Evolutionary conservation across 2,113 vertebrate species (phyloP), one percentile per base, ranked within the genome.

Genomic region (Laterallus jamaicensis): DNA sequence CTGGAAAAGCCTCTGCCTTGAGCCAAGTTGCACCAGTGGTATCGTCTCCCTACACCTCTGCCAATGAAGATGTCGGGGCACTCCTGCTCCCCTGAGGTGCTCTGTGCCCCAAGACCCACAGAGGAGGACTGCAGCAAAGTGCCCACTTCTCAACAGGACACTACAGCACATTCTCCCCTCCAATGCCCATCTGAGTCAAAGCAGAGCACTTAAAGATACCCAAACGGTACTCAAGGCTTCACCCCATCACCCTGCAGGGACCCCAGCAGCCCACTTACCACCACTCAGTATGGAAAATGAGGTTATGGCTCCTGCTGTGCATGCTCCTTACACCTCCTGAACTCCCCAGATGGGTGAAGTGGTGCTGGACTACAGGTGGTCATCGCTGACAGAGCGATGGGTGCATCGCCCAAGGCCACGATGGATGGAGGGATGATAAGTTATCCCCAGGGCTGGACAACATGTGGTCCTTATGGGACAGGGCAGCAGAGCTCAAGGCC

Each of bases 401-500:
- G 67, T 17, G 13, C 8, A 5, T 14, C 9, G 50, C 11, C 67
- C 3, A 2, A 18, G 31, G 52, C 39, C 63, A 17, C 0, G 11
- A 49, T 0, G 9, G 37, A n/a, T 17, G 49, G 40, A 42, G 40
- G 40, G 40, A 42, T 42, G 14, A 20, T 2, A 20, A 5, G 26
- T 17, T 22, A 50, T 21, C 56, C 44, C 79, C 75, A 73, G 35
- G 42, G 62, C 18, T 31, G 22, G 31, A 62, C 58, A 10, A 47
- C 2, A 0, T 4, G 0, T 0, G 3, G 17, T 47, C 63, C 68
- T 9, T 4, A 3, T 0, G 1, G 40, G 31, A 50, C 47, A 60
- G 22, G 29, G 12, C 39, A 62, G 49, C 62, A 77, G 32, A 55
- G 5, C 29, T 40, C 26, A 40, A 62, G 66, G 54, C 29, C 71